Evolutionary conservation across 2,113 vertebrate species (phyloP), one percentile per base, ranked within the genome.

Genomic region (Ammodytes marinus): DNA sequence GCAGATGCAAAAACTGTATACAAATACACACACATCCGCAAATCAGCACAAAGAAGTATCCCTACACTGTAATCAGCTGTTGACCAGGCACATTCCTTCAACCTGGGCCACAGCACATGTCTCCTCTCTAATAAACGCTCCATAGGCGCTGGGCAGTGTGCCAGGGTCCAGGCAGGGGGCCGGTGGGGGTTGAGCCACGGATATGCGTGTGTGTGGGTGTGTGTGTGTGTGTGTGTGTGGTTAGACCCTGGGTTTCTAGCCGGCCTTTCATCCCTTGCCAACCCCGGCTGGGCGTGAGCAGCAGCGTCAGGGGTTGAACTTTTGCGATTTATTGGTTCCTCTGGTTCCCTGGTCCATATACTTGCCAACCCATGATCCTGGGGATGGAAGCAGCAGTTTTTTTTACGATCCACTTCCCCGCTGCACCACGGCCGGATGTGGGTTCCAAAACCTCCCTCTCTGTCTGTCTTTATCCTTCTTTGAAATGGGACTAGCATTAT

Each of bases 241-340:
- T 96, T 96, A 95, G 89, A 95, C 90, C 69, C 68, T 94, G 94
- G 93, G 80, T 57, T 87, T 88, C 91, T 86, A 87, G 82, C 91
- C 75, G 46, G 64, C 55, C 92, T 91, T 91, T 92, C 80, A 93
- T 93, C 92, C 76, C 1, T 0, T 82, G 89, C 91, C 95, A 93
- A 88, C 87, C 93, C 46, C 87, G 90, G 94, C 90, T 92, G 89
- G 91, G 95, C 95, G 94, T 93, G 91, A 94, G 93, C 87, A 86
- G 93, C 92, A 27, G 27, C 27, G 27, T 27, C 95, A 92, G 91
- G 93, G 92, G 95, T 95, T 88, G 75, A 86, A 86, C 86, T 88
- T 95, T 83, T 92, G 93, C 27, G 95, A 96, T 96, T 96, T 94
- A 95, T 92, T 93, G 95, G 95, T 94, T 93, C 94, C 95, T 95